Percentiles rank a stretch among this genome's conserved stretches.
Evolutionary conservation across 2,797 vertebrate species (phyloP).

Genomic region (Florisuga fusca): DNA sequence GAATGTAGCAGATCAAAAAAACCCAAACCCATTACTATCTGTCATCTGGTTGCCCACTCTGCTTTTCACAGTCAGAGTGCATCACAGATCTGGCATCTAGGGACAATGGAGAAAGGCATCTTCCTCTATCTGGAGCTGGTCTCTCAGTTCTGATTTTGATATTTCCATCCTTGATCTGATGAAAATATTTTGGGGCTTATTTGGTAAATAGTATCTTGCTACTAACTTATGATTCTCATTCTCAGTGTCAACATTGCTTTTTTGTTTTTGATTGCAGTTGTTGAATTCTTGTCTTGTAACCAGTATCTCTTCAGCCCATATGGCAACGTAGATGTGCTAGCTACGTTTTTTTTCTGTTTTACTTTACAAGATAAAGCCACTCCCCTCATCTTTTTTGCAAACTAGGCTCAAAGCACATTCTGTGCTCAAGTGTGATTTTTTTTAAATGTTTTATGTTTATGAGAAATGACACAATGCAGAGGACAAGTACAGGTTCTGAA

Average conservation of each 20-base stretch:
- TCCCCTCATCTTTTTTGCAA: background rate
- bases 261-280: background rate
- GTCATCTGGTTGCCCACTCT: background rate
- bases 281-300: background rate
- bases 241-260: background rate
- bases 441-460: background rate
- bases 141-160: background rate
- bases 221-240: background rate
- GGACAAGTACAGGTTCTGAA: background rate
- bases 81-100: background rate
- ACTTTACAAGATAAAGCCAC: background rate
- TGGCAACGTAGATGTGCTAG: constrained; percentile 13
- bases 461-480: background rate
- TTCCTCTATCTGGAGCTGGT: background rate
- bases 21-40: background rate
- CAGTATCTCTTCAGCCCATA: constrained; percentile 4
- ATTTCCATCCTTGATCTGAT: background rate
- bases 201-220: background rate
- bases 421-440: background rate
- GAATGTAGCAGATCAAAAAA: background rate
- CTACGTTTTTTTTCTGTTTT: background rate
- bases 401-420: background rate
- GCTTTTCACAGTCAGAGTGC: background rate
- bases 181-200: background rate
- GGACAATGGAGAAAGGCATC: background rate